Evolutionary conservation across 1,140 invertebrate genomes (phyloP).

Genomic region (Drosophila parvula): DNA sequence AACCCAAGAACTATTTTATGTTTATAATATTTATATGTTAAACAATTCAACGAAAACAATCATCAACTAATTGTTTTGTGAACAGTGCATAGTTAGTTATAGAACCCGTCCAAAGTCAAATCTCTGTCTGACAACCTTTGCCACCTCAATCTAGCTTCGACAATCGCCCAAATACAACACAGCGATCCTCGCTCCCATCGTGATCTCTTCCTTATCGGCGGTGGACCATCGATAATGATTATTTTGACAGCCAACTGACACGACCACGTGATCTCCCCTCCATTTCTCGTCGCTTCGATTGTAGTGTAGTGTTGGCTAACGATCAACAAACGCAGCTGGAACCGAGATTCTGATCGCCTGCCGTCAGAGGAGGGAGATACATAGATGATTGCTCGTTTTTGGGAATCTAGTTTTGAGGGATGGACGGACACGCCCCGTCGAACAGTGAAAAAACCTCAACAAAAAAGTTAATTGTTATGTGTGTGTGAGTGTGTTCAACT

Average conservation of each 20-base stretch:
- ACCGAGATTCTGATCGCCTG: slow-evolving; percentile 16
- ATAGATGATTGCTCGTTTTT: slow-evolving; percentile 48
- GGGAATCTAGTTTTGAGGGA: slow-evolving; percentile 51
- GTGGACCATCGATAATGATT: slow-evolving; percentile 49
- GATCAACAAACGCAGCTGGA: slow-evolving; percentile 49
- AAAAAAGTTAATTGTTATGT: slow-evolving; percentile 76
- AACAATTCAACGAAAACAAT: background rate
- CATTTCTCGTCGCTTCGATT: slow-evolving; percentile 1
- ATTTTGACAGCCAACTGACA: slow-evolving; percentile 72
- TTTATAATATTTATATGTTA: no score
- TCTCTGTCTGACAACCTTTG: slow-evolving; percentile 32
- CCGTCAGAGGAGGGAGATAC: background rate
- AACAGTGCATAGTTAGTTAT: background rate
- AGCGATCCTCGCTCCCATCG: slow-evolving; percentile 32
- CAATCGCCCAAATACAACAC: slow-evolving; percentile 13
- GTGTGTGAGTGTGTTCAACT: no score
- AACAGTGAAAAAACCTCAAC: slow-evolving; percentile 52
- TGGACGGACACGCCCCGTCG: slow-evolving; percentile 41
- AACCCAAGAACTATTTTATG: no score
- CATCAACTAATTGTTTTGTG: background rate
- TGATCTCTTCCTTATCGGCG: slow-evolving; percentile 35
- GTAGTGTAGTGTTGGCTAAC: slow-evolving; percentile 61
- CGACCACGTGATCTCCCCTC: slow-evolving; percentile 21
- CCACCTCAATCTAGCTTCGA: slow-evolving; percentile 16
- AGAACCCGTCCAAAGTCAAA: slow-evolving; percentile 27